Evolutionary conservation across 2,113 vertebrate species (phyloP), one percentile per base, ranked within the genome.

Genomic region (Eulemur macaco): DNA sequence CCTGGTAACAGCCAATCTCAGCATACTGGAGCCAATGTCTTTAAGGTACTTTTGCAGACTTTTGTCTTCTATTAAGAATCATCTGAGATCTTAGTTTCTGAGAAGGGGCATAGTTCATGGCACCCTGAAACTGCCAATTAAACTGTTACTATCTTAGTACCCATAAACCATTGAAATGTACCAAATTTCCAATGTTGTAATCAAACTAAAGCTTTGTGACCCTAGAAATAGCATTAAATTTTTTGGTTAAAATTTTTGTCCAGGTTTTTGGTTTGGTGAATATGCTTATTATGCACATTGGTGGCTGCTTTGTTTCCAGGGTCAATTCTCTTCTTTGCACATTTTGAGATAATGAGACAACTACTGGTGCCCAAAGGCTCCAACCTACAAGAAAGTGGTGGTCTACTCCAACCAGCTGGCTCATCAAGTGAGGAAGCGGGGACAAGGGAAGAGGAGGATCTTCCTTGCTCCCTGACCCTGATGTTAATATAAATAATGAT

Each of bases 261-360:
- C 7, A 50, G 11, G 31, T 31, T 83, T 87, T 81, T 58, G 2
- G 25, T 71, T 60, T 86, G 34, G 3, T 74, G 69, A 73, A 56
- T 91, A 2, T 10, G 52, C 18, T 68, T 86, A 63, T 85, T 84
- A n/a, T 37, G 47, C 9, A 21, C 71, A 80, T 6, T 66, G 68
- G 29, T 74, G 21, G 54, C n/a, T 64, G 3, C 11, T 89, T 94
- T 66, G 37, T 58, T 92, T 27, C 37, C 37, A 91, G 34, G 34
- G 21, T 69, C 10, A n/a, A 29, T 86, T 82, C 8, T 93, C 83
- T 91, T 56, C 60, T 96, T 90, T 87, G 71, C 39, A 74, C 6
- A 56, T 86, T 94, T 96, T 68, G 29, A 85, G 7, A 7, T 77
- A 25, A 85, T 66, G 42, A 91, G 73, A 64, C 86, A 76, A 86